phyloP scores from a whole-genome alignment of 2,797 vertebrate species.

The Peromyscus attwateri region DNA sequence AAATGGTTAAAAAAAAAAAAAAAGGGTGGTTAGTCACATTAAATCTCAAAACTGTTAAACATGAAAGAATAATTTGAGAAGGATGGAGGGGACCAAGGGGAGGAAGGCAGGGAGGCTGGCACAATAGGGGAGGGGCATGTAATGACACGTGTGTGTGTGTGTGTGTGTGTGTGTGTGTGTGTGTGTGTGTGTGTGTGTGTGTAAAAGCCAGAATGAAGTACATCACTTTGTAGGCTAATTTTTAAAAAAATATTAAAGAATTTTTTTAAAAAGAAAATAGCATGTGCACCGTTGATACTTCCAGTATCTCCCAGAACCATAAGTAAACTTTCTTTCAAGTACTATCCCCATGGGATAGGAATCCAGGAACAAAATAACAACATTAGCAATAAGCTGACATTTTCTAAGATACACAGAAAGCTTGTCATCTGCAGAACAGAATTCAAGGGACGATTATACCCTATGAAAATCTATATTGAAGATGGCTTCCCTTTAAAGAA shows the following conservation, averaged over 20 bases:
- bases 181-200: too few relatives aligned
- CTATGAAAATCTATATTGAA: constrained; percentile 41
- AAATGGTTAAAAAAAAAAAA: constrained; percentile 29
- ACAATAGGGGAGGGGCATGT: background rate
- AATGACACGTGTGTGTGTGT: background rate
- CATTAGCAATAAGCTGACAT: constrained; percentile 16
- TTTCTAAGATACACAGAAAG: constrained; percentile 37
- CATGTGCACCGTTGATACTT: background rate
- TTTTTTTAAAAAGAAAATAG: background rate
- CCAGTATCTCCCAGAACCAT: background rate
- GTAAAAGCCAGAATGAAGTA: background rate
- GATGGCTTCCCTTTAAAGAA: constrained; percentile 26
- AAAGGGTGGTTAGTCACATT: background rate
- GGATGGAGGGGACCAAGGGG: background rate
- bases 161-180: too few relatives aligned
- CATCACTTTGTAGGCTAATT: background rate
- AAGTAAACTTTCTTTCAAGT: background rate
- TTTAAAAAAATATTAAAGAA: background rate
- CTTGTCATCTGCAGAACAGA: background rate
- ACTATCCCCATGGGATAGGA: background rate
- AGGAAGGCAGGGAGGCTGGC: background rate
- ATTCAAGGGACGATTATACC: constrained; percentile 6
- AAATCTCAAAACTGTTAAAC: constrained; percentile 6
- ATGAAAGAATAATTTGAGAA: background rate
- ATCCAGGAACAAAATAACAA: background rate